phyloP scores from a whole-genome alignment of 2,888 invertebrate species.

The Aleiodes alternator region DNA sequence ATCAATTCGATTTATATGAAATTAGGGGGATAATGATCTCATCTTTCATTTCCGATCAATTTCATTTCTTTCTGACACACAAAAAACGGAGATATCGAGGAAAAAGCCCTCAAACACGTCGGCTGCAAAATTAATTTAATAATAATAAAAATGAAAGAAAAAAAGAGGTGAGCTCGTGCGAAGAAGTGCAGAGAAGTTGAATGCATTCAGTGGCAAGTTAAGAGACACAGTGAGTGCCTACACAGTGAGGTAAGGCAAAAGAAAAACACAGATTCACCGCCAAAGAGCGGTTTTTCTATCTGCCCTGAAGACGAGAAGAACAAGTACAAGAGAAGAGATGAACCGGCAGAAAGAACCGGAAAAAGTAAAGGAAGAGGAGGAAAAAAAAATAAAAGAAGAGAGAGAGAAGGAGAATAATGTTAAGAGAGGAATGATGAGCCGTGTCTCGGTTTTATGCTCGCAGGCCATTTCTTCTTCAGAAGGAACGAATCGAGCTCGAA shows the following conservation, averaged over 20 bases:
- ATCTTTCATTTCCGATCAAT: too few relatives aligned
- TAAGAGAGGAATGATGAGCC: constrained; percentile 32
- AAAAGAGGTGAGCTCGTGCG: too few relatives aligned
- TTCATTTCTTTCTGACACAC: too few relatives aligned
- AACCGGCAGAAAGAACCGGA: constrained; percentile 51
- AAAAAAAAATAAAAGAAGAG: constrained; percentile 50
- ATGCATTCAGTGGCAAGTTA: too few relatives aligned
- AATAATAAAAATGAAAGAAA: too few relatives aligned
- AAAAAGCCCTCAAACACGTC: too few relatives aligned
- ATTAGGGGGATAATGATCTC: too few relatives aligned
- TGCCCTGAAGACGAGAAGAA: constrained; percentile 53
- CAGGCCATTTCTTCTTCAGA: neutral
- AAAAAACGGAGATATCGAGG: too few relatives aligned
- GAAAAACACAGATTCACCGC: constrained; percentile 55
- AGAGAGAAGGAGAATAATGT: neutral
- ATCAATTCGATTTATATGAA: too few relatives aligned
- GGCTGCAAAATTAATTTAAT: too few relatives aligned
- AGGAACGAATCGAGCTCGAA: constrained; percentile 14
- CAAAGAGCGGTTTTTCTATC: constrained; percentile 65
- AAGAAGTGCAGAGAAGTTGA: too few relatives aligned
- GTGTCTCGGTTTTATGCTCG: constrained; percentile 23
- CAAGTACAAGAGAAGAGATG: constrained; percentile 9
- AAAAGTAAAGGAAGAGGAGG: constrained; percentile 47
- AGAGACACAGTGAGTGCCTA: neutral
- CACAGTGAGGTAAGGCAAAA: constrained; percentile 27